Evolutionary conservation across 2,888 invertebrate genomes (phyloP).

Genomic region (Tanytarsus gracilentus): DNA sequence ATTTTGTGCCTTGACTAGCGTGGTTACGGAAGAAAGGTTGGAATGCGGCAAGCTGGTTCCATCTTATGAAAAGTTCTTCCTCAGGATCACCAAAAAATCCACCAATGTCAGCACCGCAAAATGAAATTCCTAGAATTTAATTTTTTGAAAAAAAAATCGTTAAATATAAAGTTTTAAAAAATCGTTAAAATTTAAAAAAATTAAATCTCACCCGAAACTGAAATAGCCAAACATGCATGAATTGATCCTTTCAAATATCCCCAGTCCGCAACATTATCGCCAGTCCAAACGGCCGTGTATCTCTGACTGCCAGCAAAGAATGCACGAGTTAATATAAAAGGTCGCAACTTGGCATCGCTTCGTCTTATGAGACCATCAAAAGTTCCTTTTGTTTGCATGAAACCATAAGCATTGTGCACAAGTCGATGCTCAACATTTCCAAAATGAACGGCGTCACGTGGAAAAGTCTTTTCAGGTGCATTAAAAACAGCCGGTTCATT

Average conservation of each 20-base stretch:
- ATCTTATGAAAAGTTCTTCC: constrained; percentile 77
- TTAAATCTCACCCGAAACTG: constrained; percentile 50
- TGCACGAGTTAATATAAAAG: constrained; percentile 85
- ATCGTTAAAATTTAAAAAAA: constrained; percentile 60
- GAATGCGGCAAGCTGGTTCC: constrained; percentile 94
- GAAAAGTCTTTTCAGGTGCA: constrained; percentile 97
- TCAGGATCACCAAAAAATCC: constrained; percentile 98
- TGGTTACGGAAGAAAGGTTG: constrained; percentile 94
- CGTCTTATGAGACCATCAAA: constrained; percentile 52
- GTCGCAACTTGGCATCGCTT: constrained; percentile 62
- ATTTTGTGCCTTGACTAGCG: constrained; percentile 92
- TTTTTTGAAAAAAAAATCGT: too few species aligned
- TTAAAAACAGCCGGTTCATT: constrained; percentile 98
- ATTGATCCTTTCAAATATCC: constrained; percentile 73
- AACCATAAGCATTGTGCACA: constrained; percentile 88
- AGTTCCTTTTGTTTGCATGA: constrained; percentile 57
- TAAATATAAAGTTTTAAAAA: background rate
- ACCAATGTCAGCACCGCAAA: constrained; percentile 92
- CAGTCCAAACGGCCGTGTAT: constrained; percentile 91
- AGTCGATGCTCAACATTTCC: constrained; percentile 74
- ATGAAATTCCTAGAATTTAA: constrained; percentile 71
- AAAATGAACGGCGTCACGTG: constrained; percentile 84
- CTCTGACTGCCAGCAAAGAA: constrained; percentile 59
- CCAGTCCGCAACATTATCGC: constrained; percentile 96
- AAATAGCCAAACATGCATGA: constrained; percentile 88